These are phyloP conservation scores for Dusona sp. DNA, from an alignment of 2,888 invertebrate species.

Conservation along the genomic window DNA sequence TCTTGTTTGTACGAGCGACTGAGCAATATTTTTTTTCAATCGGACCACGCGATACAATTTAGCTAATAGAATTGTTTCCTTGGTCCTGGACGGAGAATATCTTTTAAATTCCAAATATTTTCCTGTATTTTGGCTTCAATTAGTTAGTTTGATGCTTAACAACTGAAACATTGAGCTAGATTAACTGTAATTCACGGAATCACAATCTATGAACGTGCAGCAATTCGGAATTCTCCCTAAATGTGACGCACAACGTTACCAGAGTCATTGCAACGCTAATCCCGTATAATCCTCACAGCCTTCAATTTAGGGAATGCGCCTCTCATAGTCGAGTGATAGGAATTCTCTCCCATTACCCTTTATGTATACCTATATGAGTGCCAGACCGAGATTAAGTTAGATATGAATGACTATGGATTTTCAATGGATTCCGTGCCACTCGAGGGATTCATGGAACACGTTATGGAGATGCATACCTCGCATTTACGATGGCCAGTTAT, in stretches of 20 bases:
- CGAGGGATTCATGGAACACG: conserved; percentile 19
- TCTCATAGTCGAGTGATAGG: conserved; percentile 11
- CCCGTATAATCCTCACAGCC: conserved; percentile 62
- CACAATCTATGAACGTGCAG: background rate
- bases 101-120: conserved; percentile 5
- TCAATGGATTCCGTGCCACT: conserved; percentile 45
- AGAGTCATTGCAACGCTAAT: conserved; percentile 54
- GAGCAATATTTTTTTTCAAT: background rate
- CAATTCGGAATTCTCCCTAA: conserved; percentile 22
- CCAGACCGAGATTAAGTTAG: conserved; percentile 47
- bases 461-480: conserved; percentile 17
- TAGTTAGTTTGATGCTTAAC: background rate
- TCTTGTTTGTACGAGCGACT: background rate
- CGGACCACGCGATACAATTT: background rate
- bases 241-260: conserved; percentile 18
- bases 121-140: background rate
- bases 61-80: background rate
- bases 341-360: conserved; percentile 26
- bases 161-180: background rate
- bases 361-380: conserved; percentile 7
- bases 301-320: conserved; percentile 61
- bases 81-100: background rate
- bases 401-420: conserved; percentile 41
- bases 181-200: conserved; percentile 32
- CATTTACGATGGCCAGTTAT: conserved; percentile 7